Base-by-base conservation (phyloP, 2,888 invertebrate species). In the Acrocera orbiculus region DNA sequence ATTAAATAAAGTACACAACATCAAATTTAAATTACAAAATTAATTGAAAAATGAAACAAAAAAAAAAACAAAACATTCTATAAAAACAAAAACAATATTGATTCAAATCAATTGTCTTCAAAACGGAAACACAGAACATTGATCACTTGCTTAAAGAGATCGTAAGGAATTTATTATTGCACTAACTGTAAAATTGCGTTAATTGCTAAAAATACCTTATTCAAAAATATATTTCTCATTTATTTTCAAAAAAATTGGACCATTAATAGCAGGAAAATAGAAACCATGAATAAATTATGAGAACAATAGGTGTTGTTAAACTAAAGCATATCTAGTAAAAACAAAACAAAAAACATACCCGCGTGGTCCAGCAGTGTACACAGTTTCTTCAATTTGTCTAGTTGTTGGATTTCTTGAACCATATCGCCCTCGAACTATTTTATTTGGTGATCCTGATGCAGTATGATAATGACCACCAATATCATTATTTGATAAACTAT, bases 311-410 rank as follows among this genome's bases (percentile, higher is more conserved):
- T n/a, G n/a, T 34, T 16, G 34, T 28, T 16, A 16, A 27, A 28
- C 22, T 34, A 23, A 22, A 15, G 16, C 34, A 34, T 34, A 17
- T 28, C 23, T 28, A n/a, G 14, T 23, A 24, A 16, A n/a, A 6
- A 15, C 16, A n/a, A 16, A 14, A 29, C 16, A 20, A 13, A 7
- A 20, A 16, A 27, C 65, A 64, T 49, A 72, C 62, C 81, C 81
- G 54, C 78, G 67, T 40, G 76, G 73, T 36, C 81, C 81, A 26
- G 80, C 78, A 7, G 80, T 75, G 51, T 80, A 81, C 27, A 72
- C 65, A 4, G 75, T 76, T 49, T 74, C 71, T 47, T 78, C 75
- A 32, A 76, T 64, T 30, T 66, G 66, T 34, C 77, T 76, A 42
- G 70, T 73, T 40, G 66, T 69, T n/a, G 79, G 75, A 56, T 76